phyloP scores from a whole-genome alignment of 2,797 vertebrate genomes.

The Oceanodroma leucorhoa region DNA sequence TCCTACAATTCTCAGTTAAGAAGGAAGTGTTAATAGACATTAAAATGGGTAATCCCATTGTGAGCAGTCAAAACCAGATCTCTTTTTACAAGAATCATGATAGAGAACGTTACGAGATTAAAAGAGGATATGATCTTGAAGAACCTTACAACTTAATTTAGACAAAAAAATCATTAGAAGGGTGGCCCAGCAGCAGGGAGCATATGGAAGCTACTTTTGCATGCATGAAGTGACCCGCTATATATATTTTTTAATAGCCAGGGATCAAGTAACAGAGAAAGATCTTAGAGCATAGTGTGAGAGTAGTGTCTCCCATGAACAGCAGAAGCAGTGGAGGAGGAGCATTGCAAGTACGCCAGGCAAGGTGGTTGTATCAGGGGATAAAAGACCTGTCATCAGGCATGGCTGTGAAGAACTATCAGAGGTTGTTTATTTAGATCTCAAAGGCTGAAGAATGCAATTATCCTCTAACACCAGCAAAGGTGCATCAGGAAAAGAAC shows the following conservation, averaged over 20 bases:
- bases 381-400: neutral
- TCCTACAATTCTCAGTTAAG: conserved; percentile 32
- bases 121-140: neutral
- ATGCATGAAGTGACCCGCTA: neutral
- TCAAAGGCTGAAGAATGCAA: neutral
- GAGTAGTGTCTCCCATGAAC: neutral
- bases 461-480: neutral
- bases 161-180: neutral
- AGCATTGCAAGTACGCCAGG: neutral
- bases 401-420: neutral
- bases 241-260: neutral
- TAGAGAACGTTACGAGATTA: neutral
- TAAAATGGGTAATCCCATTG: conserved; percentile 37
- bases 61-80: neutral
- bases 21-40: conserved; percentile 49
- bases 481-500: neutral
- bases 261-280: neutral
- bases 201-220: neutral
- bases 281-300: neutral
- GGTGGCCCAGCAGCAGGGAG: neutral
- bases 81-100: neutral
- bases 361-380: neutral
- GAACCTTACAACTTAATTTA: neutral
- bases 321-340: neutral
- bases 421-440: neutral